A percentile compares a stretch with the other conserved stretches of the same genome.
phyloP scores from a whole-genome alignment of 2,888 invertebrate species.

The Icerya purchasi region DNA sequence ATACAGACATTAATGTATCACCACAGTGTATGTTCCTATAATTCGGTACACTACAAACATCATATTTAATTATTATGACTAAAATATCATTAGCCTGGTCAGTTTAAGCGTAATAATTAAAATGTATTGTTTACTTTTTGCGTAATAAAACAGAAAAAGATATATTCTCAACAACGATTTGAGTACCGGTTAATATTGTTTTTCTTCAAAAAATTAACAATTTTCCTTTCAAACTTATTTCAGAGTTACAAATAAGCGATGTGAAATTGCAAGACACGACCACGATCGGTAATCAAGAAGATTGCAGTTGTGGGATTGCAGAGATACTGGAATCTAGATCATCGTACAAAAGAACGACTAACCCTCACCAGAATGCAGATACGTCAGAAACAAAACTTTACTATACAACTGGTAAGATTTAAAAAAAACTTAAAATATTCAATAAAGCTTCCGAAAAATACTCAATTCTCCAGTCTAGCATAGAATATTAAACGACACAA shows the following conservation, averaged over 20 bases:
- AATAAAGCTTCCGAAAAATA: too few relatives aligned
- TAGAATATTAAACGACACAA: too few relatives aligned
- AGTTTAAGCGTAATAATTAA: too few relatives aligned
- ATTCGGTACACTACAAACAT: too few relatives aligned
- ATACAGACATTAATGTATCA: too few relatives aligned
- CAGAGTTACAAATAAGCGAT: background rate
- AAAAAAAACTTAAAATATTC: too few relatives aligned
- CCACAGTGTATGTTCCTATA: too few relatives aligned
- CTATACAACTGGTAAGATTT: background rate
- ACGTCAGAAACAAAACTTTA: background rate
- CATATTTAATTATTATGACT: too few relatives aligned
- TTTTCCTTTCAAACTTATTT: too few relatives aligned
- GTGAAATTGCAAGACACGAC: background rate
- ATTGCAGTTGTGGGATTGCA: constrained; percentile 44
- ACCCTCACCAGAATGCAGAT: background rate
- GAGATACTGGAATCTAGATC: constrained; percentile 36
- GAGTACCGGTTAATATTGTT: background rate
- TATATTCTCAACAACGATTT: too few relatives aligned
- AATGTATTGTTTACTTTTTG: background rate
- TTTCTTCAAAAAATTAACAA: background rate
- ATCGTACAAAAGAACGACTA: background rate
- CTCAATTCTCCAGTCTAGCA: too few relatives aligned
- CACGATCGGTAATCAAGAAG: constrained; percentile 28
- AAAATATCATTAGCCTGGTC: too few relatives aligned
- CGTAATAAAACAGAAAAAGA: background rate